A percentile compares a stretch with the other conserved stretches of the same genome.
Conservation (phyloP, 2,888 invertebrate species). For the Drosophila lacicola region DNA sequence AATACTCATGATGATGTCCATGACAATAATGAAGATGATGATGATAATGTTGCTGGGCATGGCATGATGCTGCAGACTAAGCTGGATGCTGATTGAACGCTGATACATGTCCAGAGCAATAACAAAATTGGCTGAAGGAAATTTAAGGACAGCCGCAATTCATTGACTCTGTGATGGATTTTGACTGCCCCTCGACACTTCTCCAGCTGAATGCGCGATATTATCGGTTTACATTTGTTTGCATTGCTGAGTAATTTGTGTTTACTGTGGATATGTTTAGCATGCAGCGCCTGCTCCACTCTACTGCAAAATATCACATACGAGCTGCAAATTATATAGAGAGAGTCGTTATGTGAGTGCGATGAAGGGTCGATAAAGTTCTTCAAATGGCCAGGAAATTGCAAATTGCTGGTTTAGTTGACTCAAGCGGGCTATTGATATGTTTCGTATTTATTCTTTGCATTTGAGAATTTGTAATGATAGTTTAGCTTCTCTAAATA, state of each 20-base stretch:
- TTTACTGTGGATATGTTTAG: slow-evolving; percentile 67
- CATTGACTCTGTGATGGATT: slow-evolving; percentile 71
- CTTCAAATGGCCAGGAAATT: slow-evolving; percentile 68
- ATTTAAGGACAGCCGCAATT: slow-evolving; percentile 76
- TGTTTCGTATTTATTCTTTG: slow-evolving; percentile 24
- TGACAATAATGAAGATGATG: slow-evolving; percentile 30
- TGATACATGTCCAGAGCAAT: slow-evolving; percentile 38
- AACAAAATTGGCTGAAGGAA: slow-evolving; percentile 62
- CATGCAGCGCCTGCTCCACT: slow-evolving; percentile 32
- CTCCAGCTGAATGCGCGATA: slow-evolving; percentile 49
- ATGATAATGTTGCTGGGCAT: slow-evolving; percentile 22
- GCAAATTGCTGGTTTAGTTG: slow-evolving; percentile 67
- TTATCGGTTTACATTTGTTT: slow-evolving; percentile 76
- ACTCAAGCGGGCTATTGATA: slow-evolving; percentile 19
- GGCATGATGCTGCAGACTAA: slow-evolving; percentile 6
- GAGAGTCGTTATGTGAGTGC: slow-evolving; percentile 43
- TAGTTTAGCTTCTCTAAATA: slow-evolving; percentile 52
- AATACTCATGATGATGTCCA: slow-evolving; percentile 33
- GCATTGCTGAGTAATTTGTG: slow-evolving; percentile 78
- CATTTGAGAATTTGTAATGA: slow-evolving; percentile 42
- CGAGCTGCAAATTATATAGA: slow-evolving; percentile 62
- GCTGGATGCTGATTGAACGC: slow-evolving; percentile 42
- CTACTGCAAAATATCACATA: slow-evolving; percentile 16
- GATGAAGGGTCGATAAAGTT: slow-evolving; percentile 62
- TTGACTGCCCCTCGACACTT: slow-evolving; percentile 22